Percentiles rank a stretch among this genome's conserved stretches.
These are phyloP conservation scores for Pollachius pollachius DNA, from an alignment of 2,113 vertebrate genomes.

Conservation along the genomic window DNA sequence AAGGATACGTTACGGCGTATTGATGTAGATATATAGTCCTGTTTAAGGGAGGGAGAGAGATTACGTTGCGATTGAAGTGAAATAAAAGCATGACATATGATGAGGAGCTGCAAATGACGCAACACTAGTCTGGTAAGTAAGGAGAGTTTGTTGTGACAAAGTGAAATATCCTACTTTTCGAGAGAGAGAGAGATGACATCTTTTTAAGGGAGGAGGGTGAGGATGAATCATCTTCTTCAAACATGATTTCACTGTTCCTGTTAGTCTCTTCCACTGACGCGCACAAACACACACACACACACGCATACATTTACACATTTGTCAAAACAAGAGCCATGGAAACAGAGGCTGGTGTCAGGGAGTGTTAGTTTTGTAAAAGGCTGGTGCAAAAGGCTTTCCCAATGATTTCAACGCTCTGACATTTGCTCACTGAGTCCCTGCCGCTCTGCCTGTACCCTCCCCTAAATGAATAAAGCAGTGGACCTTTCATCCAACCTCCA, in stretches of 20 bases:
- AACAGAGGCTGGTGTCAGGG: constrained; percentile 37
- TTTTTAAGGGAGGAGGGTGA: constrained; percentile 37
- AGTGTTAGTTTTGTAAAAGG: constrained; percentile 48
- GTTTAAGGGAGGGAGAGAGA: constrained; percentile 1
- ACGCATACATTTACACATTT: too few relatives aligned
- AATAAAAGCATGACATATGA: too few relatives aligned
- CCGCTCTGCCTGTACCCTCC: too few relatives aligned
- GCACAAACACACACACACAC: background rate
- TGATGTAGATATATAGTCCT: too few relatives aligned
- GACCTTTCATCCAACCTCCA: too few relatives aligned
- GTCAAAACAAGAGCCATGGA: constrained; percentile 21
- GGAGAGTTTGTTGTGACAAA: too few relatives aligned
- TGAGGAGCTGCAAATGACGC: too few relatives aligned
- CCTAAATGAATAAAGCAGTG: too few relatives aligned
- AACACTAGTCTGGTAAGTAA: too few relatives aligned
- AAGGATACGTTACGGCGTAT: too few relatives aligned
- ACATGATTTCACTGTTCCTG: constrained; percentile 33
- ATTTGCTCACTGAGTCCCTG: background rate
- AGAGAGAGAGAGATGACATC: constrained; percentile 23
- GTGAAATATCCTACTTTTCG: background rate
- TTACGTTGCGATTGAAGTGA: too few relatives aligned
- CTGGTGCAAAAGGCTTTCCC: constrained; percentile 52
- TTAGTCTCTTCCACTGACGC: constrained; percentile 18
- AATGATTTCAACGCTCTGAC: constrained; percentile 52
- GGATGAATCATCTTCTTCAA: constrained; percentile 54